These are phyloP conservation scores for Carcinoscorpius rotundicauda DNA, from an alignment of 1,140 invertebrate genomes.

Conservation along the genomic window DNA sequence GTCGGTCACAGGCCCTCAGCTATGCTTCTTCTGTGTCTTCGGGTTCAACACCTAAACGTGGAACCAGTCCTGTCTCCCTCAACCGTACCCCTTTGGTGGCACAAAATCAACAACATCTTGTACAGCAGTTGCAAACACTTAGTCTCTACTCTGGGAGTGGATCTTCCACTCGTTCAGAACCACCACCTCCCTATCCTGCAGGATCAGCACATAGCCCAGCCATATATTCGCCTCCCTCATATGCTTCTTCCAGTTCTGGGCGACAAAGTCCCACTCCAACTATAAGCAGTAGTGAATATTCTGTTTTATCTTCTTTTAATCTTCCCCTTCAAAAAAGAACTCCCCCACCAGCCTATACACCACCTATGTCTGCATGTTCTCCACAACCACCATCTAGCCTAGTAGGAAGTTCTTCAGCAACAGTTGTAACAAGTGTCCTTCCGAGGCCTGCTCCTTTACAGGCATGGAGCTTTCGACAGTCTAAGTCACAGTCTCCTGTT, in stretches of 20 bases:
- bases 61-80: constrained; percentile 60
- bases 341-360: constrained; percentile 56
- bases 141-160: constrained; percentile 52
- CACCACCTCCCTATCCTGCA: constrained; percentile 53
- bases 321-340: constrained; percentile 54
- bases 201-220: constrained; percentile 31
- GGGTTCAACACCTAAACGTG: constrained; percentile 36
- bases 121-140: constrained; percentile 74
- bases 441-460: constrained; percentile 26
- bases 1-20: constrained; percentile 13
- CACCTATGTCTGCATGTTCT: constrained; percentile 14
- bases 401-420: constrained; percentile 6
- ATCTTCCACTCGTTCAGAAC: constrained; percentile 43
- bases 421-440: constrained; percentile 14
- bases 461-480: constrained; percentile 45
- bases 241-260: constrained; percentile 45
- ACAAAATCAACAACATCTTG: constrained; percentile 70
- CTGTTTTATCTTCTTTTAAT: constrained; percentile 6
- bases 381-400: constrained; percentile 13
- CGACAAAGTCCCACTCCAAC: constrained; percentile 24
- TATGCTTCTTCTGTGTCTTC: constrained; percentile 18
- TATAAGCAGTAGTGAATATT: constrained; percentile 42
- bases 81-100: constrained; percentile 42
- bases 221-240: constrained; percentile 48
- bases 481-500: constrained; percentile 49